These are phyloP conservation scores for Oscheius sp. DNA, from an alignment of 2,888 invertebrate genomes.

Conservation along the genomic window DNA sequence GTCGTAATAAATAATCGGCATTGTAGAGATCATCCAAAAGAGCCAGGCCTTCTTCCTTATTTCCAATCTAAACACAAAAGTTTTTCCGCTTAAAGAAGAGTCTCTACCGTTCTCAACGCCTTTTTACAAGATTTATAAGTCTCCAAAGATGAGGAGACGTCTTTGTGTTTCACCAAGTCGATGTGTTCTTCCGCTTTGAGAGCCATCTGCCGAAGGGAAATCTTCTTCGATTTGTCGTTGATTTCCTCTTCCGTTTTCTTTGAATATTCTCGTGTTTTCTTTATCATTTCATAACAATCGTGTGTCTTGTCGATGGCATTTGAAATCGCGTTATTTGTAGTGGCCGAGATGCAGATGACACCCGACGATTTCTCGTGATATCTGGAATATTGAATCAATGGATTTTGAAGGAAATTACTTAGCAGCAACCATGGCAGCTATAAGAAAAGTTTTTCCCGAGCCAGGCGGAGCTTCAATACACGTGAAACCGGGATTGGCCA, in stretches of 20 bases:
- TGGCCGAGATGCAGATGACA: slow-evolving; percentile 17
- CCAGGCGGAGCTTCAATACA: slow-evolving; percentile 33
- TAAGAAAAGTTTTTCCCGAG: slow-evolving; percentile 28
- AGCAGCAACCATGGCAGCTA: slow-evolving; percentile 23
- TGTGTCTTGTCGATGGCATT: slow-evolving; percentile 31
- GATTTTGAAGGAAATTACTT: slow-evolving; percentile 6
- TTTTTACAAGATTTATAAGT: slow-evolving; percentile 5
- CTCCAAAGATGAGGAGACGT: not conserved
- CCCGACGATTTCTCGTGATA: not conserved
- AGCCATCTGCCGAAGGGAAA: slow-evolving; percentile 22
- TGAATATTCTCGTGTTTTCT: slow-evolving; percentile 13
- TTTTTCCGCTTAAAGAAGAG: not conserved
- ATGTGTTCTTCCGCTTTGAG: slow-evolving; percentile 13
- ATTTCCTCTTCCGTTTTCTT: slow-evolving; percentile 24
- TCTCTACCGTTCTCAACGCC: not conserved
- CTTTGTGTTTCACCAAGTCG: not conserved
- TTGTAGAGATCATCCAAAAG: slow-evolving; percentile 10
- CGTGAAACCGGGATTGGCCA: slow-evolving; percentile 7
- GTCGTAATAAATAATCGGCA: not conserved
- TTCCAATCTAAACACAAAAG: slow-evolving; percentile 1
- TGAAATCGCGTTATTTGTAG: slow-evolving; percentile 30
- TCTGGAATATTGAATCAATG: not conserved
- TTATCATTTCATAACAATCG: slow-evolving; percentile 1
- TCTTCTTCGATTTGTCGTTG: slow-evolving; percentile 12
- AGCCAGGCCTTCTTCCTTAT: not conserved